Evolutionary conservation across 2,797 vertebrate species (phyloP), one percentile per base, ranked within the genome.

Genomic region (Microctenopoma steveboyesi): DNA sequence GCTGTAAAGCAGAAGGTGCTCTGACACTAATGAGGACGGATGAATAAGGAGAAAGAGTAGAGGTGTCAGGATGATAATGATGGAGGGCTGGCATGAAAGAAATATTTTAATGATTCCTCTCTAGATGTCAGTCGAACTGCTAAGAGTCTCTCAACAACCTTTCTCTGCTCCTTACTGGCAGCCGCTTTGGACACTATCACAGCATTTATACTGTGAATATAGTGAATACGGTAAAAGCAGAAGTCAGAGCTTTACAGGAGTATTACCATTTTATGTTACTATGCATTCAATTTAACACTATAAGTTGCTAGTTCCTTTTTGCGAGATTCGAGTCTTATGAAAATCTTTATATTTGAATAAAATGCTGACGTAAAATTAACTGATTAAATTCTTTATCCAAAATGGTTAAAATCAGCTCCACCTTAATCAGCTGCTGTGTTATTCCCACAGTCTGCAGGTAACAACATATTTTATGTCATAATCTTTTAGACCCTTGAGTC

Each of bases 11-110:
- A 79, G 72, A 82, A 51, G 63, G 72, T 65, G 69, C 53, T 28
- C 54, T 77, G 74, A 84, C 73, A 74, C 69, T 84, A 78, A 85
- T 85, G 68, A 81, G 82, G 59, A 89, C 49, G 67, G 58, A 83
- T 82, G 70, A 77, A 66, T 61, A 48, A 64, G 25, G 64, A 55
- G 52, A 64, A 56, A 55, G 54, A 74, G 56, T 46, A 66, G 33
- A 62, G 43, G 48, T 51, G 52, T 49, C 50, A 51, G 51, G 39
- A 53, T 51, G 65, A 68, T 79, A 69, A 55, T 70, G 74, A 87
- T 53, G 43, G 55, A 81, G 54, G 48, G 52, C 13, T n/a, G n/a
- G 39, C 49, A 65, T 50, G 25, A 75, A 56, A 64, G 58, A 76
- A 28, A 43, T 46, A 53, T 59, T 67, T 66, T 30, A 40, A 74